Evolutionary conservation across 2,888 invertebrate species (phyloP), one percentile per base, ranked within the genome.

Genomic region (Dromius quadrimaculatus): DNA sequence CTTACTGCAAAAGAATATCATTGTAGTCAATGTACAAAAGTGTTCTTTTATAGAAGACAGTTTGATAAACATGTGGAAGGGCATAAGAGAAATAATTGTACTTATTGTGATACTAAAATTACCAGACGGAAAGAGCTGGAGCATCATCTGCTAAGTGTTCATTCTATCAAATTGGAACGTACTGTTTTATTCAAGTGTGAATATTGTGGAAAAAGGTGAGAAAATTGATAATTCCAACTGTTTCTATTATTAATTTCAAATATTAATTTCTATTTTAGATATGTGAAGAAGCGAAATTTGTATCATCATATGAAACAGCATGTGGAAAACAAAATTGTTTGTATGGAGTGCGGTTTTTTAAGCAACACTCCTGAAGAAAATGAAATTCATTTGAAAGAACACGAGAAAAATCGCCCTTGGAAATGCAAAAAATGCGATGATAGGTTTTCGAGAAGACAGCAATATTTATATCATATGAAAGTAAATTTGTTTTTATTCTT

Each of bases 71-170:
- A 81, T 63, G 70, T 80, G 69, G 78, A 80, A 71, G 81, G 81
- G 1, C 81, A 81, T 69, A 77, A 78, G 38, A 76, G 79, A 36
- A 81, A 81, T 69, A 80, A 81, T 70, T 81, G 81, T 47, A 75
- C 77, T 2, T 77, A 79, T 61, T 81, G 81, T 70, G 78, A 76
- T 64, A 78, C 78, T 22, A 79, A 79, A 61, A 78, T 81, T 66
- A 80, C 81, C 0, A 72, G 78, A 15, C 75, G 79, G 17, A 78
- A 78, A 64, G 78, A 81, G 57, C 73, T 81, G 9, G 78, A 78
- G 4, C 75, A 78, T 28, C 81, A 81, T 69, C 73, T 81, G 38
- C 76, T 78, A 50, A 77, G 78, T 57, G 75, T 74, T 1, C 81
- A 81, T 47, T 72, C 73, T 15, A 74, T 76, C 23, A 75, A 75